These are phyloP conservation scores for Manis javanica DNA, from an alignment of 2,797 vertebrate genomes.

Conservation along the genomic window DNA sequence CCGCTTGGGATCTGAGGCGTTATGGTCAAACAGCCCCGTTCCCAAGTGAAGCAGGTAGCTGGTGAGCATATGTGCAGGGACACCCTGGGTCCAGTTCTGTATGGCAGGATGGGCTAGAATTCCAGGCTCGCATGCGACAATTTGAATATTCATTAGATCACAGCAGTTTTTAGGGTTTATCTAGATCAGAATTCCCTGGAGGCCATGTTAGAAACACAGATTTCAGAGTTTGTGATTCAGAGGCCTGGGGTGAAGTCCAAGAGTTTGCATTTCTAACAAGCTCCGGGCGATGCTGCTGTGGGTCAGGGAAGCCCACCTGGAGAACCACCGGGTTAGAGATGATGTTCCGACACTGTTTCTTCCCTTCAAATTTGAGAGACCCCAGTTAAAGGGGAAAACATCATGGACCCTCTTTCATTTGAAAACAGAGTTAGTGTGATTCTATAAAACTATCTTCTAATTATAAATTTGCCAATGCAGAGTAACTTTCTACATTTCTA, in stretches of 20 bases:
- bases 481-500: background rate
- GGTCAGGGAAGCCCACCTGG: fast-evolving
- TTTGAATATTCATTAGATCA: too few species aligned
- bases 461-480: background rate
- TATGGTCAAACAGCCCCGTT: background rate
- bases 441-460: background rate
- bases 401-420: background rate
- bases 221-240: background rate
- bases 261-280: background rate
- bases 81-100: background rate
- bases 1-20: background rate
- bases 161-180: fast-evolving
- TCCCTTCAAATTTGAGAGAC: background rate
- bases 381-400: background rate
- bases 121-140: background rate
- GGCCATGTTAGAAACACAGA: too few species aligned
- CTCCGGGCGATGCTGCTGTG: background rate
- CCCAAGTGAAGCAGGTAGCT: background rate
- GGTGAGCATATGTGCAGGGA: background rate
- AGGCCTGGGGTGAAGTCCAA: background rate
- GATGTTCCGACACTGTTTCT: fast-evolving
- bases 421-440: background rate
- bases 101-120: too few species aligned
- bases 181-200: fast-evolving
- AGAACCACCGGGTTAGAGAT: background rate